These are phyloP conservation scores for Sphaerophoria taeniata DNA, from an alignment of 2,888 invertebrate genomes.

Conservation along the genomic window DNA sequence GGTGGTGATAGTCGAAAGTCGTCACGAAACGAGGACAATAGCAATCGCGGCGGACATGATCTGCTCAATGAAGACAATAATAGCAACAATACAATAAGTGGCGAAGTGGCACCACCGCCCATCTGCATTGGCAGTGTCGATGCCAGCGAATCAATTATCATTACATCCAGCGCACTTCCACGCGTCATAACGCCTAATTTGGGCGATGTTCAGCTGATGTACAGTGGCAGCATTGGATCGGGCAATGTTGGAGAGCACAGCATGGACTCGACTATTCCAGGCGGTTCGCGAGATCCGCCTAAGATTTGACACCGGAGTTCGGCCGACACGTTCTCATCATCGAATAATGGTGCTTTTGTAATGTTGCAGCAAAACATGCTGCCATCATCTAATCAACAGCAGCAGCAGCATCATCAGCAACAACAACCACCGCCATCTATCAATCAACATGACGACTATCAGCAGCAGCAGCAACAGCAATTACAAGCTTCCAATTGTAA, in stretches of 20 bases:
- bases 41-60: constrained; percentile 75
- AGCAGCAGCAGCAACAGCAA: constrained; percentile 74
- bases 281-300: constrained; percentile 79
- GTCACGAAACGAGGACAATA: constrained; percentile 79
- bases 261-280: constrained; percentile 79
- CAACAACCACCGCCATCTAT: constrained; percentile 64
- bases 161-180: constrained; percentile 73
- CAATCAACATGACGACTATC: constrained; percentile 69
- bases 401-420: constrained; percentile 68
- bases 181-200: constrained; percentile 76
- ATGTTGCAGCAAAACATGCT: constrained; percentile 61
- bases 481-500: constrained; percentile 80
- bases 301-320: constrained; percentile 83
- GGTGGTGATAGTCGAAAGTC: constrained; percentile 82
- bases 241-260: constrained; percentile 76
- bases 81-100: constrained; percentile 82
- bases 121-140: constrained; percentile 79
- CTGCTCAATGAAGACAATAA: constrained; percentile 79
- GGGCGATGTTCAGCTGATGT: constrained; percentile 70
- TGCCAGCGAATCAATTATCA: constrained; percentile 77
- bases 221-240: constrained; percentile 63
- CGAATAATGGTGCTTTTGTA: constrained; percentile 77
- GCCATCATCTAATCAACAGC: constrained; percentile 64
- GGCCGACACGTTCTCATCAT: constrained; percentile 79
- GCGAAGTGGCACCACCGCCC: constrained; percentile 78